phyloP scores from a whole-genome alignment of 2,113 vertebrate genomes.

The Cheilinus undulatus region DNA sequence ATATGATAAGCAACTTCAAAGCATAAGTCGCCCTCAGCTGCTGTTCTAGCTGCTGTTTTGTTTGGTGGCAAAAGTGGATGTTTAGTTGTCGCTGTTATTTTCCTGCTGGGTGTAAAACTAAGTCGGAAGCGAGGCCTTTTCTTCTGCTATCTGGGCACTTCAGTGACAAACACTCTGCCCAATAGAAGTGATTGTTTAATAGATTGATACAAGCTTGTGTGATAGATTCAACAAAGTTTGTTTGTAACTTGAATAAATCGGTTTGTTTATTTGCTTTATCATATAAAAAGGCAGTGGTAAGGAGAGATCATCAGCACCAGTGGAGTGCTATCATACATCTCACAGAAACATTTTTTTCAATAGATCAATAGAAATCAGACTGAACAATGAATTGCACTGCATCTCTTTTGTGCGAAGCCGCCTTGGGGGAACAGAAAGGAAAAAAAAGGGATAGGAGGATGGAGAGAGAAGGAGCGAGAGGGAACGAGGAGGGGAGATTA shows the following conservation, averaged over 20 bases:
- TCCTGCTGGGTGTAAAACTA: neutral
- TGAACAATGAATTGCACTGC: constrained; percentile 67
- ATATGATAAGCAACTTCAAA: constrained; percentile 64
- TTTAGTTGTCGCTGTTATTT: constrained; percentile 5
- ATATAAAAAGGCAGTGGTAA: constrained; percentile 44
- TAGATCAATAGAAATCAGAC: constrained; percentile 77
- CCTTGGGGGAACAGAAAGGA: constrained; percentile 67
- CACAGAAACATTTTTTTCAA: constrained; percentile 59
- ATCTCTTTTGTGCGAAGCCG: constrained; percentile 68
- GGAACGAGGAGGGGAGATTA: constrained; percentile 77
- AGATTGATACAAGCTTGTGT: constrained; percentile 21
- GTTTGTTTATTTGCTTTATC: constrained; percentile 49
- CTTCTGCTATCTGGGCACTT: constrained; percentile 53
- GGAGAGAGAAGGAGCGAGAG: constrained; percentile 64
- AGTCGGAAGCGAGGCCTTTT: constrained; percentile 53
- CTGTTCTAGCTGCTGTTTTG: constrained; percentile 19
- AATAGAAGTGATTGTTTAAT: constrained; percentile 14
- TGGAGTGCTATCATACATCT: constrained; percentile 37
- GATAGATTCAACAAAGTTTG: constrained; percentile 11
- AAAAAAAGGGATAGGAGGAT: constrained; percentile 67
- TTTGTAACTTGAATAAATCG: constrained; percentile 28
- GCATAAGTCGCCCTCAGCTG: constrained; percentile 39
- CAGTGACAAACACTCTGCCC: constrained; percentile 22
- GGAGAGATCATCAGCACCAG: constrained; percentile 39
- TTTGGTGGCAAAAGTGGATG: constrained; percentile 24